Percentiles rank a stretch among this genome's conserved stretches.
Evolutionary conservation across 2,797 vertebrate genomes (phyloP).

Genomic region (Gephyroberyx darwinii): DNA sequence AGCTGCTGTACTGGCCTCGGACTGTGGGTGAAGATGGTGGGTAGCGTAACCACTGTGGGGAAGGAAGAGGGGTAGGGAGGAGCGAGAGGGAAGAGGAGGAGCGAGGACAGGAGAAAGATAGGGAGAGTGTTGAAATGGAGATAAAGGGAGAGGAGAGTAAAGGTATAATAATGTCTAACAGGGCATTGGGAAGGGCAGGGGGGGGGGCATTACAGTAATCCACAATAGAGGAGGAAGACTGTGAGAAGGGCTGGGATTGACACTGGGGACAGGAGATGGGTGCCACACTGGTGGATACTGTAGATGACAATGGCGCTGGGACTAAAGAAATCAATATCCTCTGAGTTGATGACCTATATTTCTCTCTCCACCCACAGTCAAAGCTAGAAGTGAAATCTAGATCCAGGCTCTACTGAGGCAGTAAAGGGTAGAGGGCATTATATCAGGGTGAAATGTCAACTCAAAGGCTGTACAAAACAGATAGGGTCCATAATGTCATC

Average conservation of each 20-base stretch:
- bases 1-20: constrained; percentile 37
- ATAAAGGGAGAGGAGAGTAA: neutral
- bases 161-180: neutral
- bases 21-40: constrained; percentile 6
- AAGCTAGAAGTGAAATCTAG: neutral
- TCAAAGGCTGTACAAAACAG: neutral
- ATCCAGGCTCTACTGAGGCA: constrained; percentile 1
- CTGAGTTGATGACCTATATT: constrained; percentile 40
- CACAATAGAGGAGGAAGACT: constrained; percentile 13
- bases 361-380: constrained; percentile 30
- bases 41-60: constrained; percentile 11
- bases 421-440: neutral
- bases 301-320: constrained; percentile 46
- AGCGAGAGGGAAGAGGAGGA: no score
- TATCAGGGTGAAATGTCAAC: neutral
- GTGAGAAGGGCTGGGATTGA: constrained; percentile 7
- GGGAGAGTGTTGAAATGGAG: constrained; percentile 4
- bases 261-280: constrained; percentile 26
- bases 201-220: constrained; percentile 8
- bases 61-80: neutral
- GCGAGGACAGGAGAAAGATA: neutral
- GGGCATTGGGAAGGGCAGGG: neutral
- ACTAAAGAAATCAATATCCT: constrained; percentile 55
- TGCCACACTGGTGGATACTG: constrained; percentile 9
- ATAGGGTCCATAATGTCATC: neutral